These are phyloP conservation scores for Henicopernis longicauda DNA, from an alignment of 2,113 vertebrate species.

Conservation along the genomic window DNA sequence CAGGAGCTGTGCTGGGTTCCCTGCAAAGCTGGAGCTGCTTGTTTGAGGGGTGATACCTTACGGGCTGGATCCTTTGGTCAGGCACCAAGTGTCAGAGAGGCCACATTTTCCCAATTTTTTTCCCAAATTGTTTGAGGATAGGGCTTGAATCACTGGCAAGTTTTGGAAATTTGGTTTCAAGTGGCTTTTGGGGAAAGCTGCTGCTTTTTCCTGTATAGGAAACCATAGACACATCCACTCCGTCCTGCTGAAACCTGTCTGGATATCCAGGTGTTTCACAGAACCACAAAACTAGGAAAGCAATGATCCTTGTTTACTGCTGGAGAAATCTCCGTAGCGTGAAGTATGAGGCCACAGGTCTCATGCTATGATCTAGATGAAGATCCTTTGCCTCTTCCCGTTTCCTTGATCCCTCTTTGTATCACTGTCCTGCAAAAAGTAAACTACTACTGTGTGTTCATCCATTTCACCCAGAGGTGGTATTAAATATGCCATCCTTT, in stretches of 20 bases:
- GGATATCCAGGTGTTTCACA: background rate
- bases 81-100: background rate
- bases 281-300: background rate
- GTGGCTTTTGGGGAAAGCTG: background rate
- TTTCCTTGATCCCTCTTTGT: background rate
- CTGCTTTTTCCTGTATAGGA: background rate
- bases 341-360: background rate
- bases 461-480: background rate
- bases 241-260: background rate
- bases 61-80: background rate
- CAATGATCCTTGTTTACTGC: background rate
- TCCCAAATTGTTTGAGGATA: background rate
- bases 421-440: background rate
- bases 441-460: no score
- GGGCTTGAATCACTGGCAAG: background rate
- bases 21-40: background rate
- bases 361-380: fast-evolving
- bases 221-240: background rate
- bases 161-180: background rate
- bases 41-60: background rate
- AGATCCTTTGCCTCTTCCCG: background rate
- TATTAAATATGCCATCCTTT: background rate
- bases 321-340: background rate
- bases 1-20: background rate
- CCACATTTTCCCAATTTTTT: background rate